These are phyloP conservation scores for Pampusana beccarii DNA, from an alignment of 2,113 vertebrate species.

Conservation along the genomic window DNA sequence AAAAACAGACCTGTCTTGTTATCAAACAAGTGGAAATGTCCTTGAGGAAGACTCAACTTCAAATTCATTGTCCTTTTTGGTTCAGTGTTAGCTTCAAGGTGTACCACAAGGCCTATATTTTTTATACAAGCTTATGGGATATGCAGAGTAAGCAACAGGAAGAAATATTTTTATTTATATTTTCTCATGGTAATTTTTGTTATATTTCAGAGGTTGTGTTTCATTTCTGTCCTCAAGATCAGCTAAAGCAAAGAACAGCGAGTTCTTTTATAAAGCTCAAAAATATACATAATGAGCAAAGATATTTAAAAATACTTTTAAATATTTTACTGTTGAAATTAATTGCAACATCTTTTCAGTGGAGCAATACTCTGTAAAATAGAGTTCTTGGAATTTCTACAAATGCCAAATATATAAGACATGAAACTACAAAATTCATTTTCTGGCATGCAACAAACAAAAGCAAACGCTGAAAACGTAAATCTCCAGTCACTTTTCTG, in stretches of 20 bases:
- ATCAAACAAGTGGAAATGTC: background rate
- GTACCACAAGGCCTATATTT: background rate
- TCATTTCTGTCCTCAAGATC: background rate
- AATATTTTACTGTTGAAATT: background rate
- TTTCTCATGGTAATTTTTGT: background rate
- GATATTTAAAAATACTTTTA: background rate
- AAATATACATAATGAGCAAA: background rate
- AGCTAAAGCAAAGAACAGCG: background rate
- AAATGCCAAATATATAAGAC: background rate
- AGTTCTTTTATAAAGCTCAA: background rate
- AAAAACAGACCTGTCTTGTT: background rate
- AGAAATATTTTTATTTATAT: background rate
- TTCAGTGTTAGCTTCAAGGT: background rate
- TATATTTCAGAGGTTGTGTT: background rate
- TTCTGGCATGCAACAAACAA: background rate
- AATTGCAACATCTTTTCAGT: background rate
- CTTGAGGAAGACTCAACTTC: background rate
- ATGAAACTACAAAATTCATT: background rate
- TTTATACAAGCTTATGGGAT: background rate
- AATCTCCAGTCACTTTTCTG: background rate
- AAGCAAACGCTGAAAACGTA: background rate
- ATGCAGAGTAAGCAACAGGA: background rate
- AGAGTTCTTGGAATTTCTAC: background rate
- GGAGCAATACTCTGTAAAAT: background rate
- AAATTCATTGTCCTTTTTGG: background rate